Percentiles rank a stretch among this genome's conserved stretches.
phyloP scores from a whole-genome alignment of 1,140 invertebrate species.

The Nymphalis io region DNA sequence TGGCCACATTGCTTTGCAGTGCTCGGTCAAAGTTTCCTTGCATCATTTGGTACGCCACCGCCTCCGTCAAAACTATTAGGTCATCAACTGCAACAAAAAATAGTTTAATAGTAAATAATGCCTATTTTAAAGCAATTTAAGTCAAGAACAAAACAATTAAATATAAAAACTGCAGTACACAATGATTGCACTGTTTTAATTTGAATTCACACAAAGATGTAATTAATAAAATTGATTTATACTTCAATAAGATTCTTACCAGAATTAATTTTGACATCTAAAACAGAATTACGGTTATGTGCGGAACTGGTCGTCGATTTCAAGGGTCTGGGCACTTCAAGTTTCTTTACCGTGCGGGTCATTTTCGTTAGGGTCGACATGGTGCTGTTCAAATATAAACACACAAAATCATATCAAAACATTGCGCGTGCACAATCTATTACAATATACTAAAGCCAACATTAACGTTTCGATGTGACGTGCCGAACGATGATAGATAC shows the following conservation, averaged over 20 bases:
- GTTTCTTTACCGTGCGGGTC: slow-evolving; percentile 84
- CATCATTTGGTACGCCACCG: slow-evolving; percentile 84
- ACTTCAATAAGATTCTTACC: slow-evolving; percentile 64
- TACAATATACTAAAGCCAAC: slow-evolving; percentile 19
- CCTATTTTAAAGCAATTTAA: slow-evolving; percentile 12
- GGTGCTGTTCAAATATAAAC: slow-evolving; percentile 57
- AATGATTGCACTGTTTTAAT: background rate
- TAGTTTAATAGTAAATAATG: background rate
- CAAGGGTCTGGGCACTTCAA: slow-evolving; percentile 87
- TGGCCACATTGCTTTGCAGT: slow-evolving; percentile 83
- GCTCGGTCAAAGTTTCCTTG: slow-evolving; percentile 82
- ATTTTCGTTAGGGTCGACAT: slow-evolving; percentile 81
- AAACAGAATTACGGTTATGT: slow-evolving; percentile 75
- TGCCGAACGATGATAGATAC: slow-evolving; percentile 51
- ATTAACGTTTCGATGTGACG: slow-evolving; percentile 37
- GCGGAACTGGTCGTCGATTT: slow-evolving; percentile 82
- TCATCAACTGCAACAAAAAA: slow-evolving; percentile 82
- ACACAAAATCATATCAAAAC: slow-evolving; percentile 42
- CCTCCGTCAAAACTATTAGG: slow-evolving; percentile 86
- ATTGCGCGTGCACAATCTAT: slow-evolving; percentile 12
- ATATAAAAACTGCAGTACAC: slow-evolving; percentile 19
- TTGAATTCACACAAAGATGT: background rate
- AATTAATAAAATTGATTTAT: background rate
- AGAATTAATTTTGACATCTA: slow-evolving; percentile 79
- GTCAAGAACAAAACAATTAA: slow-evolving; percentile 22